A percentile compares a stretch with the other conserved stretches of the same genome.
Conservation (phyloP, 2,888 invertebrate genomes). For the Dryadula phaetusa region DNA sequence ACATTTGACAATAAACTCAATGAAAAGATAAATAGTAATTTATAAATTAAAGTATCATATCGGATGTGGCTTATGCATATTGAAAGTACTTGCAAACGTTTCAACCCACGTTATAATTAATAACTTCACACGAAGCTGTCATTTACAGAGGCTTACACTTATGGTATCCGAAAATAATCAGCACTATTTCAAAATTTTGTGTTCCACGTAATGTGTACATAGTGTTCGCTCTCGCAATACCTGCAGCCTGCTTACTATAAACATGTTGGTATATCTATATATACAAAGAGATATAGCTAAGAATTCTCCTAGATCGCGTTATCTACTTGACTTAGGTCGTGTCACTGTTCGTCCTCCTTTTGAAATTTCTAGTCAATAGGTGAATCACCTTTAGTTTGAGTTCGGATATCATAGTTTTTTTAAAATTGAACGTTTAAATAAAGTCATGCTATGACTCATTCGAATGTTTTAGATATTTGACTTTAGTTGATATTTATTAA, state of each 20-base stretch:
- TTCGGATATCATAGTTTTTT: conserved; percentile 5
- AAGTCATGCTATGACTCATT: too few species aligned
- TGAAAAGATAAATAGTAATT: not conserved
- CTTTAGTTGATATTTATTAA: not conserved
- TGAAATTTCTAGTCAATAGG: conserved; percentile 32
- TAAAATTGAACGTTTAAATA: not conserved
- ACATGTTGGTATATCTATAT: conserved; percentile 55
- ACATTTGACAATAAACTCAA: conserved; percentile 5
- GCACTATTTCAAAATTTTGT: conserved; percentile 41
- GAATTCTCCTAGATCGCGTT: conserved; percentile 68
- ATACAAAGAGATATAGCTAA: conserved; percentile 57
- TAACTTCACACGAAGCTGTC: conserved; percentile 20
- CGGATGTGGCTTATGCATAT: not conserved
- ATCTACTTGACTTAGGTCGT: conserved; percentile 73
- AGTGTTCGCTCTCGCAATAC: conserved; percentile 46
- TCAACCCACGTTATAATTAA: conserved; percentile 42
- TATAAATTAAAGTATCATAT: not conserved
- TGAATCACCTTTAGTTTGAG: conserved; percentile 27
- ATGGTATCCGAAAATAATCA: conserved; percentile 30
- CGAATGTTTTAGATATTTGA: not conserved
- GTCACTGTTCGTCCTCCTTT: conserved; percentile 65
- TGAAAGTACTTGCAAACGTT: conserved; percentile 32
- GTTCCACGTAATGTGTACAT: conserved; percentile 34
- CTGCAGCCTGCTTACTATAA: conserved; percentile 44
- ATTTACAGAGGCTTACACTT: conserved; percentile 17